Conservation (phyloP, 2,113 vertebrate species). For the Hemicordylus capensis region DNA sequence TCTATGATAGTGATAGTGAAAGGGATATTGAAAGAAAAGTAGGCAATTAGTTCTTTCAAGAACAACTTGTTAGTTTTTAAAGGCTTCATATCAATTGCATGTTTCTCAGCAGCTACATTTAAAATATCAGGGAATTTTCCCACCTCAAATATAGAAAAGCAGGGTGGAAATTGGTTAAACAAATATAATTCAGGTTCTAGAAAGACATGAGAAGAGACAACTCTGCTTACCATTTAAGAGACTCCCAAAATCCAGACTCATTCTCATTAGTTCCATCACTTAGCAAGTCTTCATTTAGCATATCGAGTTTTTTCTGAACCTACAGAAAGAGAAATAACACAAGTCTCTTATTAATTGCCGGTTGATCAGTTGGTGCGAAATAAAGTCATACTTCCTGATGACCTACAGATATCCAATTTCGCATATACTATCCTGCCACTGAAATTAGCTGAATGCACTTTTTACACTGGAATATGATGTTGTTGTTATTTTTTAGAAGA, state of each 20-base stretch:
- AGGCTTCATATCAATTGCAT: background rate
- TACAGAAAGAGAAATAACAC: conserved; percentile 60
- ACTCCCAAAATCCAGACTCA: conserved; percentile 95
- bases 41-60: too few species aligned
- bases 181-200: conserved; percentile 8
- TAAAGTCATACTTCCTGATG: too few species aligned
- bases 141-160: too few species aligned
- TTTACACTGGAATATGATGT: too few species aligned
- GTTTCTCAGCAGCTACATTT: background rate
- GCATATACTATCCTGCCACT: too few species aligned
- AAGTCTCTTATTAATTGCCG: background rate
- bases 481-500: too few species aligned
- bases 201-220: background rate
- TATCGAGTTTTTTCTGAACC: conserved; percentile 97
- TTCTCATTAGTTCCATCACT: conserved; percentile 88
- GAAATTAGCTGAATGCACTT: too few species aligned
- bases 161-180: background rate
- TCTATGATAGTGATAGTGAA: too few species aligned
- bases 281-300: conserved; percentile 93
- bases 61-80: background rate
- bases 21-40: too few species aligned
- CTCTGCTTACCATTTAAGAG: conserved; percentile 86
- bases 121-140: background rate
- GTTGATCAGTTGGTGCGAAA: too few species aligned
- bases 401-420: too few species aligned